Base-by-base conservation (phyloP, 2,888 invertebrate species). In the Agriotes lineatus region DNA sequence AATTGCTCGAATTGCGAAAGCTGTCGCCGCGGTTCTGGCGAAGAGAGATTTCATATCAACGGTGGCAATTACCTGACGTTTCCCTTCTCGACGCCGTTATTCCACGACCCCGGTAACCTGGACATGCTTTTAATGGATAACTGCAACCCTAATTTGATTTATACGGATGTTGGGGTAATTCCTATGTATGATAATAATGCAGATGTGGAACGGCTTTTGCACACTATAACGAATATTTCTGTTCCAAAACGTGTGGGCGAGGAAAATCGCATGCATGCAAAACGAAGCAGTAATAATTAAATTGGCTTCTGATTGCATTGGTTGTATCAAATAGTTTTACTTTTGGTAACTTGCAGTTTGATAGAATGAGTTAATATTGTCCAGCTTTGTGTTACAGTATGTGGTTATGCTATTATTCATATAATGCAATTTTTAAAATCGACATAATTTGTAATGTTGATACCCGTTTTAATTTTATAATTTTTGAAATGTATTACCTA, bases 131-230 rank as follows among this genome's bases (percentile, higher is more conserved):
- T 67, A 12, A 45, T 67, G 44, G 42, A 67, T 33, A 67, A 62
- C 37, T 63, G 68, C 25, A 69, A 65, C 35, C 56, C 65, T 12
- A 65, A 69, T 19, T 57, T 69, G 50, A 64, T 69, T 56, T 61
- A 65, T 42, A 69, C 69, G 6, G 69, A 69, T 44, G 52, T 69
- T 1, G 69, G 69, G 12, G 50, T 69, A 30, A 69, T 69, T 20
- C 69, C 69, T 1, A 65, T 69, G 69, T 69, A 65, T 33, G 63
- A 64, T 35, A 69, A 50, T 50, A 50, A 65, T 50, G 18, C 57
- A 4, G 61, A 65, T 39, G 57, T 69, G 5, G 61, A 65, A 12
- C 19, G 33, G 12, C 59, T 69, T 20, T 54, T 69, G 19, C 20
- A 54, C 35, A 62, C 57, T 59, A 42, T 60, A 12, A 18, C 33